Conservation (phyloP, 2,113 vertebrate species). For the Hirundichthys speculiger region DNA sequence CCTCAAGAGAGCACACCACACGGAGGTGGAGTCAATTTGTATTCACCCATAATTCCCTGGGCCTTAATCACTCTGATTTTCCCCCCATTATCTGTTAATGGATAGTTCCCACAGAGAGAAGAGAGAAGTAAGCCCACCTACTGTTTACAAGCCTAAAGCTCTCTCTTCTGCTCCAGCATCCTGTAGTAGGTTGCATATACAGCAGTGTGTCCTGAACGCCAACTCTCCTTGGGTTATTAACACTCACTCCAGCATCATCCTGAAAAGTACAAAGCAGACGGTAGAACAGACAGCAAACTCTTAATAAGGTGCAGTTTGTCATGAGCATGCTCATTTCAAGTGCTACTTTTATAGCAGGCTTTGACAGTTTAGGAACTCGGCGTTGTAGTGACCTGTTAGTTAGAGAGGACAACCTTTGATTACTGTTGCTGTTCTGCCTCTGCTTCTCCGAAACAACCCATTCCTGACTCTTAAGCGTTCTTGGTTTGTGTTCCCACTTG, state of each 20-base stretch:
- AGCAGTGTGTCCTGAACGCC: constrained; percentile 60
- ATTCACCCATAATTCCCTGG: constrained; percentile 90
- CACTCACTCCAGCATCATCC: constrained; percentile 57
- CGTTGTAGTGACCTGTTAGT: constrained; percentile 24
- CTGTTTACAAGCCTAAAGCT: constrained; percentile 82
- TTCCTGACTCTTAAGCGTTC: constrained; percentile 60
- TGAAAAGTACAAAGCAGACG: constrained; percentile 56
- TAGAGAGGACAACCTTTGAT: constrained; percentile 33
- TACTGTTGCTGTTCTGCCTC: constrained; percentile 14
- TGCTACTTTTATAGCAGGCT: constrained; percentile 23
- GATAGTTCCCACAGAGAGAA: constrained; percentile 89
- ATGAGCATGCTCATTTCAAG: constrained; percentile 36
- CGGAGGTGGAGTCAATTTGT: constrained; percentile 90
- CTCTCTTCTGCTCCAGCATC: constrained; percentile 70
- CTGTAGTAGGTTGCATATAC: constrained; percentile 59
- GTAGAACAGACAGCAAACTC: constrained; percentile 35
- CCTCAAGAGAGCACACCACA: constrained; percentile 85
- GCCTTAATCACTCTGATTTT: constrained; percentile 96
- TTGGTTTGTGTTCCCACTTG: constrained; percentile 64
- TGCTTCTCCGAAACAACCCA: constrained; percentile 44
- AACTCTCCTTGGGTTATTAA: constrained; percentile 66
- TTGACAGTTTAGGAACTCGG: constrained; percentile 22
- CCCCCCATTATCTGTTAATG: constrained; percentile 98
- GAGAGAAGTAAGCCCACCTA: constrained; percentile 83
- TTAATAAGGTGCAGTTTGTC: constrained; percentile 46